Evolutionary conservation across 2,113 vertebrate genomes (phyloP).

Genomic region (Cacatua alba): DNA sequence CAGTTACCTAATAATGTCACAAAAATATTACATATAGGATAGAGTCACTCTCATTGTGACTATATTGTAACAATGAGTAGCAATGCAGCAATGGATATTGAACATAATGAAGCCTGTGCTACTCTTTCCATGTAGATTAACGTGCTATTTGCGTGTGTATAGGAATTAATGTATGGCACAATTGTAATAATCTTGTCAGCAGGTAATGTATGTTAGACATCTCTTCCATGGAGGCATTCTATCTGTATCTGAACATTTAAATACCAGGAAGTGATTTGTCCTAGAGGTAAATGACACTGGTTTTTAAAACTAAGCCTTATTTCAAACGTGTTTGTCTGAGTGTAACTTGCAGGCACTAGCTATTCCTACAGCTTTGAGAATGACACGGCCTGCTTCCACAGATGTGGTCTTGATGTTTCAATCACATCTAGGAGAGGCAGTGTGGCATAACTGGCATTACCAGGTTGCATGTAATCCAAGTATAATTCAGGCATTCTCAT

Average conservation of each 20-base stretch:
- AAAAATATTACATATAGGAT: neutral
- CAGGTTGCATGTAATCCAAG: neutral
- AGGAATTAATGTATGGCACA: neutral
- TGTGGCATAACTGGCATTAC: too few relatives aligned
- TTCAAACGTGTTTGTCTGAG: neutral
- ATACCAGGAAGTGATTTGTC: neutral
- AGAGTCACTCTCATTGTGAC: neutral
- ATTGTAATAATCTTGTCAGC: neutral
- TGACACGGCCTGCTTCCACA: neutral
- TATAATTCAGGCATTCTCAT: neutral
- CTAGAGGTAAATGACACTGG: neutral
- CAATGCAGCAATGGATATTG: neutral
- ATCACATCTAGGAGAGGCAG: neutral
- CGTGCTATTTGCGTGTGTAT: fast-evolving
- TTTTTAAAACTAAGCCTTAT: neutral
- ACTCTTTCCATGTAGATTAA: neutral
- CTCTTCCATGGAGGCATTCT: neutral
- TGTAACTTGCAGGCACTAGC: neutral
- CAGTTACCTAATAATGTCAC: neutral
- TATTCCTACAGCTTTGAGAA: neutral
- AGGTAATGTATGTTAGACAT: neutral
- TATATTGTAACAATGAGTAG: neutral
- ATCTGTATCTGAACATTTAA: neutral
- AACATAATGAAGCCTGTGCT: neutral
- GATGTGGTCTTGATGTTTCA: fast-evolving